phyloP scores from a whole-genome alignment of 2,888 invertebrate species.

The Dryocosmus kuriphilus region DNA sequence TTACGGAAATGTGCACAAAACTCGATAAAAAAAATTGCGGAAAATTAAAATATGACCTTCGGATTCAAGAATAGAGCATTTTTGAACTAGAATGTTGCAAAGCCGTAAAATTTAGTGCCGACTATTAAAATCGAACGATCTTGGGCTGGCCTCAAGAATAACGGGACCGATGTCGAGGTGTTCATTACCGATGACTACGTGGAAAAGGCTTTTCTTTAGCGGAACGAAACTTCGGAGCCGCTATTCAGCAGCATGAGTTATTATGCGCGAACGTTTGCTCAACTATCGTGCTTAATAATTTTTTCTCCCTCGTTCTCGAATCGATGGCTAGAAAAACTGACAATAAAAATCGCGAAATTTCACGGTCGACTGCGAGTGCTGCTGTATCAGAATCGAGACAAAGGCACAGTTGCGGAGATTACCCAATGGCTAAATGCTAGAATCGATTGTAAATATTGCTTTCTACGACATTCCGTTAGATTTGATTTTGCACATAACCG shows the following conservation, averaged over 20 bases:
- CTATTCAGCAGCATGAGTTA: constrained; percentile 21
- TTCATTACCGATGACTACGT: constrained; percentile 37
- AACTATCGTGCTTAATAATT: constrained; percentile 8
- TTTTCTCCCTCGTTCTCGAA: constrained; percentile 11
- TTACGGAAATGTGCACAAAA: background rate
- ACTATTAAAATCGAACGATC: constrained; percentile 37
- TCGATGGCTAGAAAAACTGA: background rate
- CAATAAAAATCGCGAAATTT: constrained; percentile 27
- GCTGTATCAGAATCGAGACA: background rate
- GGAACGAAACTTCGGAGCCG: constrained; percentile 28
- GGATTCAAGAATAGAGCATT: background rate
- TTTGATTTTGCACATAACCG: constrained; percentile 2
- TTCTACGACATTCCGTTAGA: constrained; percentile 24
- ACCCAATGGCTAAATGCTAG: constrained; percentile 16
- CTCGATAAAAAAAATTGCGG: background rate
- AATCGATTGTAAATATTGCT: constrained; percentile 25
- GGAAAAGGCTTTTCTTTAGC: constrained; percentile 32
- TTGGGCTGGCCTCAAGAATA: constrained; percentile 20
- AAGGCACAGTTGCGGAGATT: constrained; percentile 6
- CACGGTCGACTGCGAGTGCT: constrained; percentile 15
- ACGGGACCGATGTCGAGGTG: constrained; percentile 38
- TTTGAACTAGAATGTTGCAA: background rate
- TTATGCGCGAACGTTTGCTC: constrained; percentile 34
- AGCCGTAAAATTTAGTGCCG: constrained; percentile 13
- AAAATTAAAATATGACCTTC: background rate